These are phyloP conservation scores for Gymnosoma rotundatum DNA, from an alignment of 2,888 invertebrate genomes.

Conservation along the genomic window DNA sequence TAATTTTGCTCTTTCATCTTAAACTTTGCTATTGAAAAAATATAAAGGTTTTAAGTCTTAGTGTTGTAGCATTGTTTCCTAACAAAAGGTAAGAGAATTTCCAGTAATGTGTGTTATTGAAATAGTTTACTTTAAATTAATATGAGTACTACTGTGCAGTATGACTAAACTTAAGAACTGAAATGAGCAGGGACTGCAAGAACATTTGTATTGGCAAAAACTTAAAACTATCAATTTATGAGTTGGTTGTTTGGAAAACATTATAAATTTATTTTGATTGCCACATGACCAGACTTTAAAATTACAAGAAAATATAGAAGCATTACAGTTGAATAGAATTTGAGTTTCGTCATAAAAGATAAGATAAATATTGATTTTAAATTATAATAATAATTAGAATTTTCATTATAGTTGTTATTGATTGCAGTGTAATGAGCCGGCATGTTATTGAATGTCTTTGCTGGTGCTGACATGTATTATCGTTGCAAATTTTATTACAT, in stretches of 20 bases:
- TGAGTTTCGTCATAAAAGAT: constrained; percentile 33
- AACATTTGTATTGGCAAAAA: constrained; percentile 1
- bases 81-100: too few relatives aligned
- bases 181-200: background rate
- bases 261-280: constrained; percentile 44
- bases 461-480: background rate
- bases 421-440: constrained; percentile 4
- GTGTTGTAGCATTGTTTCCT: too few relatives aligned
- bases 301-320: background rate
- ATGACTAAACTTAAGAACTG: background rate
- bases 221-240: constrained; percentile 29
- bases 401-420: constrained; percentile 29
- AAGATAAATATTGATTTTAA: constrained; percentile 56
- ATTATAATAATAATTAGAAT: constrained; percentile 54
- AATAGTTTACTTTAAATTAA: background rate
- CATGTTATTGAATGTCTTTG: background rate
- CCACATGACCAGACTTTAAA: constrained; percentile 55
- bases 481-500: background rate
- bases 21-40: too few relatives aligned
- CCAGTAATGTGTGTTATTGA: too few relatives aligned
- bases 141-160: background rate
- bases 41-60: too few relatives aligned
- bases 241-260: constrained; percentile 61
- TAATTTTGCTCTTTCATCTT: too few relatives aligned
- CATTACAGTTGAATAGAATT: background rate